Conservation (phyloP, 2,797 vertebrate species). For the Mormyrus hasselquistii region DNA sequence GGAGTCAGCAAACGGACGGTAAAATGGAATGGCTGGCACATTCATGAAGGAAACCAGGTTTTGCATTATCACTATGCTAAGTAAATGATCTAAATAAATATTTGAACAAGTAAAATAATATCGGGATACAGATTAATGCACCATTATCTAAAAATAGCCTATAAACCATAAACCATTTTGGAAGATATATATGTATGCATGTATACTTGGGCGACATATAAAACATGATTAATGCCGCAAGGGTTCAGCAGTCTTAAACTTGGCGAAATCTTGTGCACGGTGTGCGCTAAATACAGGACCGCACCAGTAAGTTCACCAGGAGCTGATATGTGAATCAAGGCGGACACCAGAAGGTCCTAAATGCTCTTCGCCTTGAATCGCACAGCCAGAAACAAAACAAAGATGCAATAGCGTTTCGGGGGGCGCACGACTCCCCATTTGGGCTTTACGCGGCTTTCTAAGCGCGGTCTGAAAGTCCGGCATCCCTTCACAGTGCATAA, state of each 20-base stretch:
- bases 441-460: slow-evolving; percentile 55
- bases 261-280: not conserved
- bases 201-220: not conserved
- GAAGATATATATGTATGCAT: not conserved
- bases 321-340: not conserved
- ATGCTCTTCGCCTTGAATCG: not conserved
- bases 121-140: not conserved
- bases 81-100: too few species aligned
- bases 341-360: not conserved
- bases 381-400: slow-evolving; percentile 13
- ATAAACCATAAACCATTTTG: not conserved
- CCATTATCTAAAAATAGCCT: not conserved
- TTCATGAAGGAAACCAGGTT: not conserved
- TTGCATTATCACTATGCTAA: not conserved
- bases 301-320: not conserved
- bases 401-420: slow-evolving; percentile 32
- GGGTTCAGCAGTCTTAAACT: not conserved
- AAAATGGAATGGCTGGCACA: not conserved
- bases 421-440: slow-evolving; percentile 40
- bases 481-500: slow-evolving; percentile 72
- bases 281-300: not conserved
- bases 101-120: not conserved
- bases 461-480: slow-evolving; percentile 71
- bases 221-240: not conserved
- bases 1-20: too few species aligned